phyloP scores from a whole-genome alignment of 1,140 invertebrate genomes.

The Cephus cinctus region DNA sequence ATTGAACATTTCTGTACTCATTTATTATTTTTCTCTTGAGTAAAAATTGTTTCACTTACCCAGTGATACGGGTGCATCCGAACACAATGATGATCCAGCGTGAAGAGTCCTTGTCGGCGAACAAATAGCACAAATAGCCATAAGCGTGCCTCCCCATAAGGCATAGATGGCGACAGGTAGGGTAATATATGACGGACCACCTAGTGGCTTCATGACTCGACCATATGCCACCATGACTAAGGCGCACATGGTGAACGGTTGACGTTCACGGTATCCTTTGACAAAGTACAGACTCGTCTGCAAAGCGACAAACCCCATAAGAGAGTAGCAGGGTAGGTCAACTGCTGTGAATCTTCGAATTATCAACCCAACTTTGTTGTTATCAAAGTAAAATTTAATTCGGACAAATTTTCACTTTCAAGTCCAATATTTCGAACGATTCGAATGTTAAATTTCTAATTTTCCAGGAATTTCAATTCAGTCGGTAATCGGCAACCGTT shows the following conservation, averaged over 20 bases:
- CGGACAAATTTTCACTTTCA: too few relatives aligned
- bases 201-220: conserved; percentile 54
- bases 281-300: conserved; percentile 13
- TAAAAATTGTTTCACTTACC: too few relatives aligned
- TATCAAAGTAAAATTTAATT: too few relatives aligned
- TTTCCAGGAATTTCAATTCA: too few relatives aligned
- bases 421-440: too few relatives aligned
- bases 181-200: conserved; percentile 53
- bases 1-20: too few relatives aligned
- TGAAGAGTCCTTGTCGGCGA: conserved; percentile 36
- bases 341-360: too few relatives aligned
- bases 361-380: too few relatives aligned
- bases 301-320: conserved; percentile 16
- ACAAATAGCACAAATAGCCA: conserved; percentile 54
- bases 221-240: conserved; percentile 56
- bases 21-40: too few relatives aligned
- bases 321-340: too few relatives aligned
- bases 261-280: conserved; percentile 12
- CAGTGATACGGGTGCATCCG: background rate
- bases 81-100: conserved; percentile 6
- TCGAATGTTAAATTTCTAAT: too few relatives aligned
- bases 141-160: conserved; percentile 25
- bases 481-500: too few relatives aligned
- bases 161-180: conserved; percentile 50
- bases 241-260: conserved; percentile 44